phyloP scores from a whole-genome alignment of 2,888 invertebrate species.

The Anoncus sp. region DNA sequence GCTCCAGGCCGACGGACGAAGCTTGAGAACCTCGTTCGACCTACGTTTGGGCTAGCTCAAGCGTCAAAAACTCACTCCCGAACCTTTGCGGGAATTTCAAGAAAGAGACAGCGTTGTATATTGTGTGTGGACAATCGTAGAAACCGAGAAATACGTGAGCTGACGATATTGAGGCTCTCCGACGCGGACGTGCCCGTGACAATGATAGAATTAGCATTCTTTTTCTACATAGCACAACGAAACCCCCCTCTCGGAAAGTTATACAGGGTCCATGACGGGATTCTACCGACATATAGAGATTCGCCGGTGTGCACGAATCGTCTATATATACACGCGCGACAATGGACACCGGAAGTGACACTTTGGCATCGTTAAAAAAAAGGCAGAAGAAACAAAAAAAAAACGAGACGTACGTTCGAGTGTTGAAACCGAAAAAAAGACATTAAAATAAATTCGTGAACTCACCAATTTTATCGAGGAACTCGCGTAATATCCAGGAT shows the following conservation, averaged over 20 bases:
- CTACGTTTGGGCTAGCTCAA: too few species aligned
- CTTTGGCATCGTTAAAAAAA: conserved; percentile 32
- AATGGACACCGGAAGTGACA: conserved; percentile 60
- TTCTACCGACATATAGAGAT: conserved; percentile 21
- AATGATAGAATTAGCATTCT: conserved; percentile 71
- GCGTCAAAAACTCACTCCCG: background rate
- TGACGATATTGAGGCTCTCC: conserved; percentile 56
- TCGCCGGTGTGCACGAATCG: conserved; percentile 17
- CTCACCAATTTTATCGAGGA: conserved; percentile 65
- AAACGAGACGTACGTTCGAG: background rate
- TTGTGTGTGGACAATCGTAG: conserved; percentile 18
- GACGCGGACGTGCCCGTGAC: conserved; percentile 59
- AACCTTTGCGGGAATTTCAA: too few species aligned
- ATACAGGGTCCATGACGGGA: conserved; percentile 31
- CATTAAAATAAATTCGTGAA: conserved; percentile 9
- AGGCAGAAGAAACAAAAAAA: background rate
- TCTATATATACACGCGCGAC: conserved; percentile 28
- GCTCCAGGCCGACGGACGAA: too few species aligned
- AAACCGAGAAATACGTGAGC: conserved; percentile 63
- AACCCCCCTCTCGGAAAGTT: background rate
- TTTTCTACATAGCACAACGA: conserved; percentile 33
- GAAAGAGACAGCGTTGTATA: background rate
- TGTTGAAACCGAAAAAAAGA: background rate
- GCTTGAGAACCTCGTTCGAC: too few species aligned
- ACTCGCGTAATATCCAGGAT: conserved; percentile 57